These are phyloP conservation scores for Caenorhabditis tropicalis DNA, from an alignment of 1,140 invertebrate species.

Conservation along the genomic window DNA sequence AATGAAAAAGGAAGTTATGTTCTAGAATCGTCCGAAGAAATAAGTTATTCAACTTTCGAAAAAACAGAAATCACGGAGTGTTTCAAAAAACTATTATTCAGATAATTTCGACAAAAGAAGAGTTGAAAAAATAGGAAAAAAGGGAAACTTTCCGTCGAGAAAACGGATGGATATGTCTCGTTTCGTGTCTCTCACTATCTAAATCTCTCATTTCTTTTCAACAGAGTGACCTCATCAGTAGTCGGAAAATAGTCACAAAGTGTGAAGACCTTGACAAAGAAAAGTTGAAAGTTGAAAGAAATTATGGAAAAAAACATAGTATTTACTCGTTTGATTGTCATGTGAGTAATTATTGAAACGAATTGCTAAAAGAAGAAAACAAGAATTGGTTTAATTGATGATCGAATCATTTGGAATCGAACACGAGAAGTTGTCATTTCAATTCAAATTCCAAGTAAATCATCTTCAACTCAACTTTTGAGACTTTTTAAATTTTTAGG, in stretches of 20 bases:
- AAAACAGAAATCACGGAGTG: no score
- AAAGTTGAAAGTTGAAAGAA: neutral
- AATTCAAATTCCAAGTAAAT: no score
- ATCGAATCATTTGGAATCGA: no score
- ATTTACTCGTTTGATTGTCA: neutral
- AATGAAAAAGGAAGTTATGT: no score
- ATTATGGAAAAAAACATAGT: neutral
- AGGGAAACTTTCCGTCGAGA: neutral
- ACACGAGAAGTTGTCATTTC: no score
- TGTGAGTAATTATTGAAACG: neutral
- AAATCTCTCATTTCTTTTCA: neutral
- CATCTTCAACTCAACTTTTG: no score
- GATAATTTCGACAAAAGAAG: neutral
- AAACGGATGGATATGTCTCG: constrained; percentile 4
- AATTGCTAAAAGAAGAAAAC: neutral
- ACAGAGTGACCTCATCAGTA: constrained; percentile 9
- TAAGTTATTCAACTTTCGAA: no score
- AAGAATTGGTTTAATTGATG: neutral
- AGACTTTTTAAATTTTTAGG: no score
- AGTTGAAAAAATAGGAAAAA: neutral
- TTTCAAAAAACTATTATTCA: neutral
- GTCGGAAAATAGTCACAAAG: neutral
- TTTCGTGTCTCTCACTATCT: neutral
- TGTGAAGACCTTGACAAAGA: neutral
- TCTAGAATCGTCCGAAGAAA: no score